Evolutionary conservation across 2,797 vertebrate genomes (phyloP).

Genomic region (Acropternis orthonyx): DNA sequence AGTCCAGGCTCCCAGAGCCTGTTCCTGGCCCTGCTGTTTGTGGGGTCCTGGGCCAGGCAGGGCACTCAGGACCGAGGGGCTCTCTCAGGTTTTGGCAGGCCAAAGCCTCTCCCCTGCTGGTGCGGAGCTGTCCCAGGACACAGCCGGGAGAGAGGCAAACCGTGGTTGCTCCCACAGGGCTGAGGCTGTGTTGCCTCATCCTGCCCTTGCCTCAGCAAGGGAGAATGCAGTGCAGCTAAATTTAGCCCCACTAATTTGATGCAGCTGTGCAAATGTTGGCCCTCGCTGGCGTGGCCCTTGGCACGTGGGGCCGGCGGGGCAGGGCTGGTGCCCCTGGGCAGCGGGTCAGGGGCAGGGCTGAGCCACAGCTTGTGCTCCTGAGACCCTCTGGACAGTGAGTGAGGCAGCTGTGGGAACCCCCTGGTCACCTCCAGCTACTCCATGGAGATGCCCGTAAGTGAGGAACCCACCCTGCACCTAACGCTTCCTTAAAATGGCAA

Average conservation of each 20-base stretch:
- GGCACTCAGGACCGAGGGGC: background rate
- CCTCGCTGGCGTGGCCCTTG: background rate
- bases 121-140: background rate
- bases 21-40: background rate
- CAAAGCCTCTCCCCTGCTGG: fast-evolving
- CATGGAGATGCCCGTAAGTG: background rate
- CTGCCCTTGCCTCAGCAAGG: background rate
- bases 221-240: background rate
- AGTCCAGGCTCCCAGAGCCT: background rate
- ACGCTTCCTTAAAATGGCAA: background rate
- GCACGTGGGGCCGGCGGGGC: background rate
- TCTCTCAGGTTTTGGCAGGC: background rate
- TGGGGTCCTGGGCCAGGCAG: background rate
- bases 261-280: background rate
- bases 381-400: background rate
- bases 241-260: background rate
- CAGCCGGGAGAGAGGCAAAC: background rate
- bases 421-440: fast-evolving
- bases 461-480: background rate
- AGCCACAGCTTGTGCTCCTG: background rate
- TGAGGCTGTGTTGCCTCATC: background rate
- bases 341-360: background rate
- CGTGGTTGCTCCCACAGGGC: fast-evolving
- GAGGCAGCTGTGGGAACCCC: background rate
- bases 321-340: background rate